These are phyloP conservation scores for Plagiodera versicolora DNA, from an alignment of 2,888 invertebrate species.

Conservation along the genomic window DNA sequence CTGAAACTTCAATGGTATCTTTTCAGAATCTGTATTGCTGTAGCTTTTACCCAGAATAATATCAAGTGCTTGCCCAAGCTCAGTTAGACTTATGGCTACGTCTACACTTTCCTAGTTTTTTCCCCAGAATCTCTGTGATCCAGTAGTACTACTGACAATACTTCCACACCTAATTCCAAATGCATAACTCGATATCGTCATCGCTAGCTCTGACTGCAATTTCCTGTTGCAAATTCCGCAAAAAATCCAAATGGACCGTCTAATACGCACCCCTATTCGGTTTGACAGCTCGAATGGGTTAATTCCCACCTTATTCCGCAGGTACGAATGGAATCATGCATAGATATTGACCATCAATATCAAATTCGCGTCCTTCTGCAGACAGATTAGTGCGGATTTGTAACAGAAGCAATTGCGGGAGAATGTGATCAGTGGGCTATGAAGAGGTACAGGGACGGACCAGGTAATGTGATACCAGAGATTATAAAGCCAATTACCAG, in stretches of 20 bases:
- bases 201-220: not conserved
- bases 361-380: slow-evolving; percentile 34
- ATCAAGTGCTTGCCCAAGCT: too few relatives aligned
- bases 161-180: not conserved
- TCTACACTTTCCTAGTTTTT: too few relatives aligned
- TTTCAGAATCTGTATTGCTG: too few relatives aligned
- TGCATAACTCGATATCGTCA: not conserved
- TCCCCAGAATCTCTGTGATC: too few relatives aligned
- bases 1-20: too few relatives aligned
- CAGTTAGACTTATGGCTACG: too few relatives aligned
- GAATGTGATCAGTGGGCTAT: not conserved
- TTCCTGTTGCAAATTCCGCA: not conserved
- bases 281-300: slow-evolving; percentile 14
- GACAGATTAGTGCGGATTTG: slow-evolving; percentile 25
- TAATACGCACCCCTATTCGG: slow-evolving; percentile 5
- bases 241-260: slow-evolving; percentile 11
- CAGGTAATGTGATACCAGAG: too few relatives aligned
- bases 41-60: too few relatives aligned
- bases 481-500: too few relatives aligned
- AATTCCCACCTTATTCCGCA: slow-evolving; percentile 14
- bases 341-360: slow-evolving; percentile 44
- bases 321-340: slow-evolving; percentile 39
- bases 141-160: too few relatives aligned
- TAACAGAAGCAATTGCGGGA: not conserved
- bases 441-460: not conserved